Base-by-base conservation (phyloP, 2,888 invertebrate genomes). In the Leucophora obtusa region DNA sequence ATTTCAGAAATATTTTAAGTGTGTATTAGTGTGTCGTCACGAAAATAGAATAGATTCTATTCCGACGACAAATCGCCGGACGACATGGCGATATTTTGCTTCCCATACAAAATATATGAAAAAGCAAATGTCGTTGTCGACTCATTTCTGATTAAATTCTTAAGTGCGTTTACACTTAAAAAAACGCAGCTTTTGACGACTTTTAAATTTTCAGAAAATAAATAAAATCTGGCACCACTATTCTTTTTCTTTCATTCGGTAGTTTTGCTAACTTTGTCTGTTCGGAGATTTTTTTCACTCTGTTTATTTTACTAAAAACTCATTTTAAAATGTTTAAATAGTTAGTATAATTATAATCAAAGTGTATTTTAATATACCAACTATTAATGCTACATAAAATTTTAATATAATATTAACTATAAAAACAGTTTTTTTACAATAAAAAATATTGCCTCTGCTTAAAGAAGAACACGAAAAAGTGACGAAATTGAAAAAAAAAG, bases 211-310 rank as follows among this genome's bases (percentile, higher is more conserved):
- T 7, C 1, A 2, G 1, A 1, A 14, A 69, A 54, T 38, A 28
- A 62, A n/a, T n/a, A n/a, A n/a, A n/a, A 76, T 10, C 2, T 18
- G 54, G 33, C 58, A 35, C 38, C 78, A n/a, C 68, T 73, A 58
- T 18, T 11, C 2, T 51, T 56, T 68, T 43, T 9, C 62, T 78
- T 58, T 78, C 72, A 79, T 73, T 79, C 78, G 69, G 65, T 70
- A 59, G 63, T 73, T 79, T 78, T 73, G 72, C 53, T 72, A 50
- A 65, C 74, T 65, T 74, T 74, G 79, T 79, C 68, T 79, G 69
- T 18, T 79, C 79, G 79, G 79, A 11, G 69, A 24, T 56, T 79
- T 73, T 78, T 73, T 73, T 73, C 58, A 63, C 68, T 69, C 21
- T 53, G 51, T 14, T 35, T 24, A 60, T 53, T 73, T 66, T 51